Evolutionary conservation across 1,140 invertebrate genomes (phyloP).

Genomic region (Phortica variegata): DNA sequence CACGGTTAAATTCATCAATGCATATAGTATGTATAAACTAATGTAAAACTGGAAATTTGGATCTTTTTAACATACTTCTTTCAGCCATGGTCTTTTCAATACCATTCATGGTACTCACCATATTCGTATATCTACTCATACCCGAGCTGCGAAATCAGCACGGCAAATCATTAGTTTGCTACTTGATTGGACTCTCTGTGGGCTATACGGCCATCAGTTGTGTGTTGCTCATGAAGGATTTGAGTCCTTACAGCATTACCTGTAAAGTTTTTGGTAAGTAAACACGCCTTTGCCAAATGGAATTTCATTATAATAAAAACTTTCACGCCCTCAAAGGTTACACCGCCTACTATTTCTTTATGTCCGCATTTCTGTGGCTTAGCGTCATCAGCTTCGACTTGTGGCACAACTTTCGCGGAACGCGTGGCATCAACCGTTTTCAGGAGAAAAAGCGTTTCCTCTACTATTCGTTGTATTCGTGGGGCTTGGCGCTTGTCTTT

Average conservation of each 20-base stretch:
- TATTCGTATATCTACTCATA: conserved; percentile 71
- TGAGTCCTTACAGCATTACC: conserved; percentile 11
- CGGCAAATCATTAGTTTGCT: conserved; percentile 72
- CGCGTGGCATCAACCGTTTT: conserved; percentile 57
- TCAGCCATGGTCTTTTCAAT: conserved; percentile 69
- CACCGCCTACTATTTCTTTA: conserved; percentile 72
- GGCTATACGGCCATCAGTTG: conserved; percentile 64
- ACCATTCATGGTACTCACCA: conserved; percentile 70
- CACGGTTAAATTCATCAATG: conserved; percentile 47
- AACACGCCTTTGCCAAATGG: background rate
- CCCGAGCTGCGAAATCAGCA: conserved; percentile 72
- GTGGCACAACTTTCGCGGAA: conserved; percentile 71
- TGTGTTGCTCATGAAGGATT: conserved; percentile 56
- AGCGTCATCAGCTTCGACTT: conserved; percentile 76
- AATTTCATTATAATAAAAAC: background rate
- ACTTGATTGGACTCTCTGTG: conserved; percentile 65
- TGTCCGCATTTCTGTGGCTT: conserved; percentile 77
- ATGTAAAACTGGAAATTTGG: background rate
- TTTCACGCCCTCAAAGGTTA: conserved; percentile 57
- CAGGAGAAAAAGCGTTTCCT: conserved; percentile 63
- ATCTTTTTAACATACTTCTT: background rate
- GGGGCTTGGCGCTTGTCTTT: conserved; percentile 64
- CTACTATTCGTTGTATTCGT: conserved; percentile 71
- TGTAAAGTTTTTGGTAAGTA: conserved; percentile 30
- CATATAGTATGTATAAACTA: conserved; percentile 28